Percentiles rank a stretch among this genome's conserved stretches.
Evolutionary conservation across 2,888 invertebrate genomes (phyloP).

Genomic region (Pristionchus japonicus): DNA sequence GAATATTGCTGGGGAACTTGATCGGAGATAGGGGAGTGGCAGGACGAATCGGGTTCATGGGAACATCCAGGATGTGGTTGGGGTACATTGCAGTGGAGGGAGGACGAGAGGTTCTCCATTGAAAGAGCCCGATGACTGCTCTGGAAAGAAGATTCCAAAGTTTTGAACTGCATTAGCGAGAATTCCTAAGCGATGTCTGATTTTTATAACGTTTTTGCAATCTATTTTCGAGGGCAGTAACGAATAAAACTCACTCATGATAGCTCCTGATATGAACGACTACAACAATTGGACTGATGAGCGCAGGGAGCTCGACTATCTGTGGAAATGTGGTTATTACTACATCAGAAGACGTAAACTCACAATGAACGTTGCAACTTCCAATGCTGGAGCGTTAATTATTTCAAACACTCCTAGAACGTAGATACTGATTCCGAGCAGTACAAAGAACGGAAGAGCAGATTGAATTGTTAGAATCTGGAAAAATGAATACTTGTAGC

Average conservation of each 20-base stretch:
- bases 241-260: background rate
- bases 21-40: background rate
- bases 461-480: conserved; percentile 28
- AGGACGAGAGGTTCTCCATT: background rate
- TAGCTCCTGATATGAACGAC: conserved; percentile 14
- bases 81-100: background rate
- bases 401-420: background rate
- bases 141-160: background rate
- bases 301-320: background rate
- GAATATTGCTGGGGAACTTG: background rate
- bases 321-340: background rate
- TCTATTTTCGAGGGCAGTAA: background rate
- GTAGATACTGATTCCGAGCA: background rate
- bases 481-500: background rate
- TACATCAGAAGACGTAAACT: background rate
- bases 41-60: background rate
- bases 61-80: background rate
- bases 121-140: background rate
- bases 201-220: background rate
- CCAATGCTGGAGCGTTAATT: background rate
- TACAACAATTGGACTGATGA: conserved; percentile 1
- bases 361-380: conserved; percentile 14
- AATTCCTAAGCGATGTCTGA: too few species aligned
- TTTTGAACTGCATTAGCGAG: too few species aligned
- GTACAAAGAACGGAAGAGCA: background rate